Evolutionary conservation across 2,113 vertebrate genomes (phyloP).

Genomic region (Zeus faber): DNA sequence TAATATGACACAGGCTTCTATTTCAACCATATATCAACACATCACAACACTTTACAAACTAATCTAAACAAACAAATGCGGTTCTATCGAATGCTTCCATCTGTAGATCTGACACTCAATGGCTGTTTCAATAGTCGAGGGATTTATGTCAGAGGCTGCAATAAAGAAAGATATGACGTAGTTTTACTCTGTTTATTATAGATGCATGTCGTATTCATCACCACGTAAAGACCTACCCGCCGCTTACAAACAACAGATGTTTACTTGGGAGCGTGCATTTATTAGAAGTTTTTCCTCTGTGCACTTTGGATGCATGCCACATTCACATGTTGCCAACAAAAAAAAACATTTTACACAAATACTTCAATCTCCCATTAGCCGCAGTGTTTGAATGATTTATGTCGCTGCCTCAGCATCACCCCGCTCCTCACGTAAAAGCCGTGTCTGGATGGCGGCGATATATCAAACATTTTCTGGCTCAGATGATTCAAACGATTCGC

Average conservation of each 20-base stretch:
- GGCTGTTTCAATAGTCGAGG: too few relatives aligned
- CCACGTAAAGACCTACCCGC: not conserved
- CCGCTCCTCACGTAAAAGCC: constrained; percentile 19
- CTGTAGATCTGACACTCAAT: too few relatives aligned
- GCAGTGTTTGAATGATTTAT: constrained; percentile 40
- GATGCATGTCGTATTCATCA: not conserved
- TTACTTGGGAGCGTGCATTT: constrained; percentile 6
- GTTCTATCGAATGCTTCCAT: too few relatives aligned
- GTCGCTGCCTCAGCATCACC: constrained; percentile 9
- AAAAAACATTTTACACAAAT: not conserved
- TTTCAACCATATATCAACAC: too few relatives aligned
- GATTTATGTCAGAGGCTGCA: too few relatives aligned
- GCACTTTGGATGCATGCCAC: constrained; percentile 15
- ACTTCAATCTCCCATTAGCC: constrained; percentile 11
- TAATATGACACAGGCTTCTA: too few relatives aligned
- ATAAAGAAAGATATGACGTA: not conserved
- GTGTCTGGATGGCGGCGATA: constrained; percentile 25
- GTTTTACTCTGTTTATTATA: not conserved
- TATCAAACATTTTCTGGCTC: constrained; percentile 36
- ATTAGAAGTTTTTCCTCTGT: constrained; percentile 12
- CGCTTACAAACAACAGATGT: not conserved
- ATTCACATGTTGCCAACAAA: not conserved
- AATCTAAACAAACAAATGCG: too few relatives aligned
- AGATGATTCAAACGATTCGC: constrained; percentile 27
- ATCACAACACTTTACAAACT: too few relatives aligned